Evolutionary conservation across 2,888 invertebrate genomes (phyloP).

Genomic region (Taenaris catops): DNA sequence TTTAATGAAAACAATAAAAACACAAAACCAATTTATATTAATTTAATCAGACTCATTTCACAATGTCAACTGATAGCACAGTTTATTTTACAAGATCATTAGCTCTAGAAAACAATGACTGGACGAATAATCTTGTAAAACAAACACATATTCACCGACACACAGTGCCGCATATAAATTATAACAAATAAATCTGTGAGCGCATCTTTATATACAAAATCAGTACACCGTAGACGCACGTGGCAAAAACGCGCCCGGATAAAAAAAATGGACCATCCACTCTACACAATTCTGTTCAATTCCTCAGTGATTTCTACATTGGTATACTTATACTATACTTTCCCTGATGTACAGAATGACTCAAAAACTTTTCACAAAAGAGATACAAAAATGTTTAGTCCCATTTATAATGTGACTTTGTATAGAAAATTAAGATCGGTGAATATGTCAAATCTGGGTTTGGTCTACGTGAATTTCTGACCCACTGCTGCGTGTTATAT

Average conservation of each 20-base stretch:
- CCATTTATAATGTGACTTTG: too few species aligned
- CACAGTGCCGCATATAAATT: slow-evolving; percentile 33
- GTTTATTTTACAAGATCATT: slow-evolving; percentile 38
- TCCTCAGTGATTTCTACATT: too few species aligned
- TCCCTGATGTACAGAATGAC: too few species aligned
- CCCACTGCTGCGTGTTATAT: too few species aligned
- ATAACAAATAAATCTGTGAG: slow-evolving; percentile 24
- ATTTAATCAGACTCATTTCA: slow-evolving; percentile 76
- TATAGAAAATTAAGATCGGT: too few species aligned
- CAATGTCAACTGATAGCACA: slow-evolving; percentile 68
- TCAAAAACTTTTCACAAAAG: too few species aligned
- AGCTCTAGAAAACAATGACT: slow-evolving; percentile 33
- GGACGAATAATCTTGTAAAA: slow-evolving; percentile 25
- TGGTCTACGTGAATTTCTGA: too few species aligned
- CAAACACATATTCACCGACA: slow-evolving; percentile 28
- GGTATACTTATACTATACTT: too few species aligned
- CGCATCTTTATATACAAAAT: slow-evolving; percentile 31
- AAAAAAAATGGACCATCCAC: too few species aligned
- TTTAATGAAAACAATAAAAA: slow-evolving; percentile 11
- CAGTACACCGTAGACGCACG: slow-evolving; percentile 22
- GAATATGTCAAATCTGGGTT: too few species aligned
- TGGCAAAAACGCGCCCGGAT: slow-evolving; percentile 7
- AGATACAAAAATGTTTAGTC: too few species aligned
- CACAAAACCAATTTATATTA: slow-evolving; percentile 35
- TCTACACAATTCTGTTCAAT: too few species aligned